Conservation (phyloP, 2,113 vertebrate species). For the Sclerurus mexicanus region DNA sequence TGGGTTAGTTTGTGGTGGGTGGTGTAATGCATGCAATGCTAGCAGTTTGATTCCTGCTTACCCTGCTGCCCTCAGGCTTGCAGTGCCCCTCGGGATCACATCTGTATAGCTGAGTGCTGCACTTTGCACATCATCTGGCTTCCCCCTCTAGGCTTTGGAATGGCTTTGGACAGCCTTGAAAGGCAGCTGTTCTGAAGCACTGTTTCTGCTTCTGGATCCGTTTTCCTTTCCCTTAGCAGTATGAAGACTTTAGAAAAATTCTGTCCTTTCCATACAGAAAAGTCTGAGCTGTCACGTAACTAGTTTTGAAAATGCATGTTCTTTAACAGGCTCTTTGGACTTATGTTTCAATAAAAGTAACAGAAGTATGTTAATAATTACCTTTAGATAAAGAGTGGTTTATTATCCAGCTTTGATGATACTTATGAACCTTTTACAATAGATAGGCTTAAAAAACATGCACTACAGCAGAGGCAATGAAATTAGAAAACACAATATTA, state of each 20-base stretch:
- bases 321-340: neutral
- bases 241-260: neutral
- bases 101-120: neutral
- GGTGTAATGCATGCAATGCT: fast-evolving
- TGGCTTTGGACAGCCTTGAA: neutral
- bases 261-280: neutral
- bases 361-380: neutral
- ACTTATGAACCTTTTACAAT: neutral
- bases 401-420: neutral
- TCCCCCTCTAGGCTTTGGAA: neutral
- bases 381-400: neutral
- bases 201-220: neutral
- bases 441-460: neutral
- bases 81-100: fast-evolving
- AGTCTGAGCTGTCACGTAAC: neutral
- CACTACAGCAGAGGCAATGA: neutral
- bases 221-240: neutral
- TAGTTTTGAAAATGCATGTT: neutral
- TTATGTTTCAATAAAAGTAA: neutral
- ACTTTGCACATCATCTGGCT: neutral
- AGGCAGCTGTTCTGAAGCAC: neutral
- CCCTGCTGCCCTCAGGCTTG: neutral
- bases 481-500: constrained; percentile 15
- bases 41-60: neutral
- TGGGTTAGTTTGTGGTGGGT: neutral